Evolutionary conservation across 2,797 vertebrate genomes (phyloP).

Genomic region (Chelidonichthys spinosus): DNA sequence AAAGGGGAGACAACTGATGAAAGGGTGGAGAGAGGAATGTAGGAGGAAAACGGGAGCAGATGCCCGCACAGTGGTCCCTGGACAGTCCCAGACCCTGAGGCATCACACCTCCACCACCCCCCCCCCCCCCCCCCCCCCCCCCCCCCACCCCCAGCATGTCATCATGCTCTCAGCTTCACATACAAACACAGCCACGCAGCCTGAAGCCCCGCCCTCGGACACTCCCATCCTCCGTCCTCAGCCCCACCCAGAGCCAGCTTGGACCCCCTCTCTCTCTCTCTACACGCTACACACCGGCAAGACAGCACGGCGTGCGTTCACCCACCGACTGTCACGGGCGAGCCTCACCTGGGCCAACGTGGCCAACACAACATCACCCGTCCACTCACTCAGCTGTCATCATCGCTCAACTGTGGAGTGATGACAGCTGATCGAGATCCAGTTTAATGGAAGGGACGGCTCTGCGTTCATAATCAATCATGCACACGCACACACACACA

Average conservation of each 20-base stretch:
- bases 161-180: conserved; percentile 56
- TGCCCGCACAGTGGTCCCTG: conserved; percentile 78
- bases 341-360: conserved; percentile 54
- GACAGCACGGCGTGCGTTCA: background rate
- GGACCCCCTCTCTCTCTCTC: conserved; percentile 13
- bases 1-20: background rate
- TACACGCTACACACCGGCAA: background rate
- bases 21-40: conserved; percentile 12
- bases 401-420: conserved; percentile 24
- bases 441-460: conserved; percentile 39
- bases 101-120: conserved; percentile 61
- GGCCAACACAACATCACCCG: conserved; percentile 29
- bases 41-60: conserved; percentile 70
- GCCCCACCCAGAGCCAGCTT: conserved; percentile 53
- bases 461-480: conserved; percentile 66
- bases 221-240: conserved; percentile 46
- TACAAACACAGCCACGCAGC: conserved; percentile 32
- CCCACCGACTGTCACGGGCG: conserved; percentile 12
- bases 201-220: conserved; percentile 56
- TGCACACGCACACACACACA: conserved; percentile 22
- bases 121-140: conserved; percentile 51
- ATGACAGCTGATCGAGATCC: conserved; percentile 36
- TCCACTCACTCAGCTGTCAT: conserved; percentile 53
- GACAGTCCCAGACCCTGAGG: conserved; percentile 64
- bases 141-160: conserved; percentile 72